These are phyloP conservation scores for Chauna torquata DNA, from an alignment of 2,113 vertebrate species.

Conservation along the genomic window DNA sequence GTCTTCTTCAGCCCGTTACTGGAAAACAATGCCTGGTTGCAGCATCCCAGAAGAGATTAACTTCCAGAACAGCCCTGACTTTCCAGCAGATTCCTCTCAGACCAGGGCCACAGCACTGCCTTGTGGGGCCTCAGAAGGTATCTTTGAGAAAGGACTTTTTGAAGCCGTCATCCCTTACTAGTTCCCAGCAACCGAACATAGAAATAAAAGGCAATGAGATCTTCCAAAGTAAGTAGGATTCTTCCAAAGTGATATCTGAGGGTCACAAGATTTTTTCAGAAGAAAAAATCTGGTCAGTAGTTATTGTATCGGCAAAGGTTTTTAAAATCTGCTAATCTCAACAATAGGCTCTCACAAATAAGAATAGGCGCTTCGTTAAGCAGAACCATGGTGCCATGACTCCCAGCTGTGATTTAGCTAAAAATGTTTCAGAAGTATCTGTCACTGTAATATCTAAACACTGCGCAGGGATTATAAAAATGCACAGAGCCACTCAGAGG, in stretches of 20 bases:
- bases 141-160: neutral
- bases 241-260: neutral
- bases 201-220: neutral
- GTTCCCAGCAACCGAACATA: neutral
- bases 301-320: neutral
- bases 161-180: neutral
- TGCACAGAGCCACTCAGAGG: neutral
- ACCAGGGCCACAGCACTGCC: neutral
- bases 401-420: neutral
- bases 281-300: neutral
- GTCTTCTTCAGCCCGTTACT: neutral
- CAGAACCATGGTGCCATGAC: neutral
- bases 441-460: slow-evolving; percentile 14
- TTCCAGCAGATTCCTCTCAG: neutral
- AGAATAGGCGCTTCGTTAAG: slow-evolving; percentile 17
- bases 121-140: neutral
- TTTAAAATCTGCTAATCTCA: neutral
- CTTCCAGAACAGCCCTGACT: neutral
- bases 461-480: slow-evolving; percentile 25
- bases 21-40: neutral
- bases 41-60: neutral
- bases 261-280: neutral
- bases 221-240: neutral
- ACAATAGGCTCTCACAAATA: neutral
- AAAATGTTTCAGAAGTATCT: slow-evolving; percentile 39